Evolutionary conservation across 2,888 invertebrate species (phyloP), one percentile per base, ranked within the genome.

Genomic region (Lithodes maja): DNA sequence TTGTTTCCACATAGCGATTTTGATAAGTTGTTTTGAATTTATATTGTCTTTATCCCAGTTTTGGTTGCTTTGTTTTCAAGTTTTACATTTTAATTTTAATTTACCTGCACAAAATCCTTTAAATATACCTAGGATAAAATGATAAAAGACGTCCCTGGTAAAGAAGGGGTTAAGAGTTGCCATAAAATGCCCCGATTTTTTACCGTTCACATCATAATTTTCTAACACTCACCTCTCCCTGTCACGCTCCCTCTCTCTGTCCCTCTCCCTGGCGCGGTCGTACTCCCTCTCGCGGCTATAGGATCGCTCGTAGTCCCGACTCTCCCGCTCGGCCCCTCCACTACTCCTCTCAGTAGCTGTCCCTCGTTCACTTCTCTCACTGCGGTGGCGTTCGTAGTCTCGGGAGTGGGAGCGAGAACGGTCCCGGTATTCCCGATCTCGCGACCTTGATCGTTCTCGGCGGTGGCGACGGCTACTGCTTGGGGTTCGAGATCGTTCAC

Each of bases 401-500:
- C 94, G 49, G 93, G 92, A 82, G 93, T 93, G 87, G 93, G 90
- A 77, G 93, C 93, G 86, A n/a, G 91, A 91, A 2, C 91, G 85
- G 85, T 81, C 86, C 15, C 91, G 87, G 81, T 93, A 92, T 54
- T 94, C 94, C 69, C 91, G 83, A 75, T 91, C 92, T 68, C 87
- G 71, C 50, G 91, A 92, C 7, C 90, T 85, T 0, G 91, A 87
- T 53, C 92, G 49, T 33, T 91, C 83, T 17, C 87, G 80, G 7
- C 92, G 89, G 49, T 91, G 88, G 7, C 87, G 68, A 61, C 89
- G 54, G 33, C 33, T 33, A 54, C 92, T 86, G 2, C 90, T 86
- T 3, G 91, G 95, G 92, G 96, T 96, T 92, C 96, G 95, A 89
- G 96, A 96, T 92, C 96, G 94, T 93, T 97, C 96, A 91, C 96